Evolutionary conservation across 2,113 vertebrate genomes (phyloP), one percentile per base, ranked within the genome.

Genomic region (Fregetta grallaria): DNA sequence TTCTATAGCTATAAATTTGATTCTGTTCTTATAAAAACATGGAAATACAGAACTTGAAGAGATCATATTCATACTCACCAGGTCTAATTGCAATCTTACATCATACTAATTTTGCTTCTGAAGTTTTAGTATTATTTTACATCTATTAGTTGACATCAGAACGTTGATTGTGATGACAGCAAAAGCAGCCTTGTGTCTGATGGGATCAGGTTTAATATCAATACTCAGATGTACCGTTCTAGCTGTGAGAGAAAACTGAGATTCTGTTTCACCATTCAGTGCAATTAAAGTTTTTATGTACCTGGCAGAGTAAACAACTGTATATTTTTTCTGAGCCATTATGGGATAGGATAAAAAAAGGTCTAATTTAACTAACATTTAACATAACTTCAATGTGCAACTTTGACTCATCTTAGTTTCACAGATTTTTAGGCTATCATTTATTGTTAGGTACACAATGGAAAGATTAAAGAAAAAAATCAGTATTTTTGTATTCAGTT

Each of bases 271-370:
- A 7, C n/a, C 88, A n/a, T 90, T 90, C 19, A 96, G 11, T 50
- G 56, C 58, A 45, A 47, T 58, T 88, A 94, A 88, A 49, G 96
- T 77, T 30, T 92, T 95, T 89, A 94, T 61, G 61, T 61, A 74
- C 36, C 56, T 97, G 40, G 17, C 5, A 85, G 6, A n/a, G 1
- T 40, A 70, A 85, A 21, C 0, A 81, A 36, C 5, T 7, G 3
- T 3, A 16, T 34, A 20, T 25, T 50, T 87, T 72, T 80, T 50
- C 13, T 36, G 13, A 86, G 15, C 3, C 10, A 36, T 66, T 55
- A 59, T 18, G 6, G 5, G 3, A 5, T 29, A 49, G 4, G 10
- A 72, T 40, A 38, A 56, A 11, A 3, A 63, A 63, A 32, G 4
- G 2, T 26, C 6, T 71, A 23, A n/a, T 88, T 25, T 55, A 81